Evolutionary conservation across 2,113 vertebrate species (phyloP), one percentile per base, ranked within the genome.

Genomic region (Cochlearius cochlearius): DNA sequence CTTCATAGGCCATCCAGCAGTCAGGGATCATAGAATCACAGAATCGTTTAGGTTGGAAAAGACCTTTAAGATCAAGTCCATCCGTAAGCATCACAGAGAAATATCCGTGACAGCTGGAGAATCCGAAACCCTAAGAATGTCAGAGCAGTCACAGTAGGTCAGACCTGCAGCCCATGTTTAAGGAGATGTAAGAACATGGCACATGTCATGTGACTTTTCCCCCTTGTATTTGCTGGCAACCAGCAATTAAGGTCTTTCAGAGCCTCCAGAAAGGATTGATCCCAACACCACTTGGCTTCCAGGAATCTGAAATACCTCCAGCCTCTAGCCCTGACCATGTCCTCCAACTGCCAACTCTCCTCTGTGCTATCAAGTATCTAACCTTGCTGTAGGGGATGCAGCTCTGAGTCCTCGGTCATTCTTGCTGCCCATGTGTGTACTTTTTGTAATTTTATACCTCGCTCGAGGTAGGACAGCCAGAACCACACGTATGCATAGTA

Each of bases 401-500:
- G 26, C 7, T 80, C 34, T 2, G 3, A 47, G 18, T 43, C 18
- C 38, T 80, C 43, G 20, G 22, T 23, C 20, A n/a, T 47, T 72
- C 75, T 41, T 73, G 19, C 52, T 72, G 34, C 30, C 29, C 14
- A 16, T 15, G 22, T 60, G 36, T 47, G 14, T 25, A 55, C 14
- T 7, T 29, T 56, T 41, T 67, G 36, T 34, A 53, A 52, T 52
- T 62, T 72, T 63, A 52, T 26, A 71, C 29, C 12, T 21, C 3
- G 1, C 22, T 58, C 30, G 63, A 58, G 18, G 9, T 23, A 76
- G 21, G 30, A 67, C 11, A n/a, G 36, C 5, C 63, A 66, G 53
- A 91, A 50, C 36, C 4, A 22, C n/a, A 59, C 0, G 0, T 26
- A 25, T 6, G 25, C 2, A 1, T 39, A 85, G 26, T 29, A 39